Percentiles rank a stretch among this genome's conserved stretches.
Evolutionary conservation across 1,140 invertebrate genomes (phyloP).

Genomic region (Aphidius gifuensis): DNA sequence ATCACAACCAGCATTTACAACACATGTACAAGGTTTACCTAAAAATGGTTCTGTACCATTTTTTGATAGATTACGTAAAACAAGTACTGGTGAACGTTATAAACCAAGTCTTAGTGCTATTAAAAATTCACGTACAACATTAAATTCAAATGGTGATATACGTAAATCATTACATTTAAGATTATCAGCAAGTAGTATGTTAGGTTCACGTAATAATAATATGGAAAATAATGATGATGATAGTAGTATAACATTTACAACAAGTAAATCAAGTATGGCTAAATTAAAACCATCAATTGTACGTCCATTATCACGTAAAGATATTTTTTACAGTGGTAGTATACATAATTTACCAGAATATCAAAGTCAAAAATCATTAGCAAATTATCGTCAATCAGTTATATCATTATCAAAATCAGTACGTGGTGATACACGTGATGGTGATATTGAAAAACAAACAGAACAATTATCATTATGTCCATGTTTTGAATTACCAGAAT

Average conservation of each 20-base stretch:
- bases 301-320: constrained; percentile 90
- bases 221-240: constrained; percentile 58
- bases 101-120: constrained; percentile 77
- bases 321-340: constrained; percentile 97
- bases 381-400: constrained; percentile 81
- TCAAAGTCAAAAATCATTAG: constrained; percentile 88
- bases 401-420: constrained; percentile 70
- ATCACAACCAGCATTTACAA: constrained; percentile 80
- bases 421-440: constrained; percentile 58
- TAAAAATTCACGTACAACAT: constrained; percentile 53
- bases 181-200: constrained; percentile 60
- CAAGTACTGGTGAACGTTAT: constrained; percentile 72
- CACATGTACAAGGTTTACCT: constrained; percentile 73
- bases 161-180: constrained; percentile 58
- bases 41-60: constrained; percentile 86
- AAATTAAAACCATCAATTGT: constrained; percentile 71
- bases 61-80: constrained; percentile 78
- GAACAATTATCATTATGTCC: constrained; percentile 67
- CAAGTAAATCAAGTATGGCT: constrained; percentile 55
- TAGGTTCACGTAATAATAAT: constrained; percentile 62
- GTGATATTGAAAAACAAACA: constrained; percentile 64
- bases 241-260: constrained; percentile 51
- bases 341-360: constrained; percentile 88
- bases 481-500: constrained; percentile 74
- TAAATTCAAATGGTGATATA: constrained; percentile 58